phyloP scores from a whole-genome alignment of 2,888 invertebrate genomes.

The Epinotia bilunana region DNA sequence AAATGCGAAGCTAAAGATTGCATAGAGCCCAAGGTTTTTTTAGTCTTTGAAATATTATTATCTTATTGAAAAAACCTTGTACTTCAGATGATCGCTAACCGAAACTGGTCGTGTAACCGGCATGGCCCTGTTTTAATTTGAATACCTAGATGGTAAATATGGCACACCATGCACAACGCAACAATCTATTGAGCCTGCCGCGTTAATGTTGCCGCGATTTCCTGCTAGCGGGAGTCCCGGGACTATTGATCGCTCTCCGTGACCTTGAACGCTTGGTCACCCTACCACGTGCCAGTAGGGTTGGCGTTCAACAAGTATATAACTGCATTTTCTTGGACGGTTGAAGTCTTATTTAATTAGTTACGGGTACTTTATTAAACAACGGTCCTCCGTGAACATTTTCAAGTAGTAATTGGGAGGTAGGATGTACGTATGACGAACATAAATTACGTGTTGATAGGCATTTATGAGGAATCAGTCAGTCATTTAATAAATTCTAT shows the following conservation, averaged over 20 bases:
- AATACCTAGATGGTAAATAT: background rate
- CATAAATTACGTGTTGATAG: too few relatives aligned
- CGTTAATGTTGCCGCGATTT: background rate
- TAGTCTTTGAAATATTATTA: too few relatives aligned
- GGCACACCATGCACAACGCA: background rate
- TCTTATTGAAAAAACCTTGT: too few relatives aligned
- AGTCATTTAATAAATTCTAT: too few relatives aligned
- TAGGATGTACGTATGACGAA: too few relatives aligned
- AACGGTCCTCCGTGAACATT: background rate
- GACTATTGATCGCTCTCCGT: constrained; percentile 48
- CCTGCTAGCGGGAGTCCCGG: constrained; percentile 13
- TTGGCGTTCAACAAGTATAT: constrained; percentile 29
- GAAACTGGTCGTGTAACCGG: too few relatives aligned
- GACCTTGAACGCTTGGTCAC: constrained; percentile 48
- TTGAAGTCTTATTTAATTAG: background rate
- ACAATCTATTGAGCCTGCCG: background rate
- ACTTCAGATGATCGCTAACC: too few relatives aligned
- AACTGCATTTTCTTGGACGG: background rate
- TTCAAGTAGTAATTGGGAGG: background rate
- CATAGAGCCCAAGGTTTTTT: too few relatives aligned
- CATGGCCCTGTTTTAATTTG: background rate
- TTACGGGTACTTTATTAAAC: background rate
- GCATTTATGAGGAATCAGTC: too few relatives aligned
- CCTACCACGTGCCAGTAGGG: constrained; percentile 24
- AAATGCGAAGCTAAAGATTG: too few relatives aligned